Evolutionary conservation across 2,888 invertebrate species (phyloP).

Genomic region (Lacanobia wlatinum): DNA sequence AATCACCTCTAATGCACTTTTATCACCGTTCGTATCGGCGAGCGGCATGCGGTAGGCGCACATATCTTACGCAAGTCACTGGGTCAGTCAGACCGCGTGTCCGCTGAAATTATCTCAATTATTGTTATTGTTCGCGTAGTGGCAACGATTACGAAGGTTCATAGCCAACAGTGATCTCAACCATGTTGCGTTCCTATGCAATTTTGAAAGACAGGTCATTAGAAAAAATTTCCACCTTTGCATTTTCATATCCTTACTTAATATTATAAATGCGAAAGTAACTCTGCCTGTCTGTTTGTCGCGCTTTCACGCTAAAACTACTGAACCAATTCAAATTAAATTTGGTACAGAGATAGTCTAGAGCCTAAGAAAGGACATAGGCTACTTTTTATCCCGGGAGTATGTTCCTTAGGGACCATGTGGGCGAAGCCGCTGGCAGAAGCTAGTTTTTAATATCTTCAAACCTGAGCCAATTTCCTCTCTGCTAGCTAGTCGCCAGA

Average conservation of each 20-base stretch:
- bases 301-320: too few species aligned
- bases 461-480: not conserved
- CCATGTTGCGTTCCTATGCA: not conserved
- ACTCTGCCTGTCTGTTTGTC: too few species aligned
- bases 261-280: too few species aligned
- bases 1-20: conserved; percentile 48
- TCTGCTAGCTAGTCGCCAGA: too few species aligned
- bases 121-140: conserved; percentile 39
- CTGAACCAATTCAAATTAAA: too few species aligned
- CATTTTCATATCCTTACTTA: not conserved
- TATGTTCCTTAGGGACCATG: too few species aligned
- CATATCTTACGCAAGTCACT: conserved; percentile 69
- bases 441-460: not conserved
- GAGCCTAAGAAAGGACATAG: too few species aligned
- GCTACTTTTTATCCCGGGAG: too few species aligned
- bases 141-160: conserved; percentile 17
- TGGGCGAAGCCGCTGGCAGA: too few species aligned
- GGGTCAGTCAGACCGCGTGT: conserved; percentile 68
- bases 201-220: conserved; percentile 19
- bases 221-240: conserved; percentile 13
- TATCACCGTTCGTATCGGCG: conserved; percentile 41
- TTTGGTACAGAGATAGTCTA: too few species aligned
- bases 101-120: conserved; percentile 50
- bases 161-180: conserved; percentile 30
- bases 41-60: conserved; percentile 44